Evolutionary conservation across 2,888 invertebrate genomes (phyloP).

Genomic region (Epistrophe grossulariae): DNA sequence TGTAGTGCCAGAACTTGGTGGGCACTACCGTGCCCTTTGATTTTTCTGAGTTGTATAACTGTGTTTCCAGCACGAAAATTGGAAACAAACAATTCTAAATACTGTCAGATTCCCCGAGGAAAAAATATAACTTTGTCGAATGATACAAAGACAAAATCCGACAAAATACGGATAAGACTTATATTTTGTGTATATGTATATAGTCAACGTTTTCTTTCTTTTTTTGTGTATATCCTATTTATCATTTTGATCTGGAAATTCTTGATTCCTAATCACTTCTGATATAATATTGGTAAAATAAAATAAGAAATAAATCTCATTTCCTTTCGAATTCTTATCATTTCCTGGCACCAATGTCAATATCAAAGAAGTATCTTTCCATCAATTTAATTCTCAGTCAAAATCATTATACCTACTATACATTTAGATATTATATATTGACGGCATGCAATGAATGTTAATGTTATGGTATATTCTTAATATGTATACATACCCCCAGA

Average conservation of each 20-base stretch:
- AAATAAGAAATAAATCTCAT: slow-evolving; percentile 4
- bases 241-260: not conserved
- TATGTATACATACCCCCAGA: not conserved
- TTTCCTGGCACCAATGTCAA: not conserved
- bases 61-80: no score
- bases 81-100: no score
- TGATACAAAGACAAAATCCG: no score
- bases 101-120: no score
- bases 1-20: no score
- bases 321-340: slow-evolving; percentile 12
- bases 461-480: not conserved
- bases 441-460: slow-evolving; percentile 19
- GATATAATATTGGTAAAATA: not conserved
- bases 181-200: no score
- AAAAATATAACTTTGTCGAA: no score
- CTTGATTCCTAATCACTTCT: slow-evolving; percentile 5
- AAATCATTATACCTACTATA: no score
- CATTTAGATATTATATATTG: not conserved
- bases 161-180: no score
- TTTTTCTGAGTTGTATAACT: no score
- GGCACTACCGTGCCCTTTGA: no score
- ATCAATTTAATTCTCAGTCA: slow-evolving; percentile 6
- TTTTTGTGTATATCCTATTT: not conserved
- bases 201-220: not conserved
- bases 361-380: slow-evolving; percentile 1